Conservation (phyloP, 1,140 invertebrate species). For the Drosophila bipectinata region DNA sequence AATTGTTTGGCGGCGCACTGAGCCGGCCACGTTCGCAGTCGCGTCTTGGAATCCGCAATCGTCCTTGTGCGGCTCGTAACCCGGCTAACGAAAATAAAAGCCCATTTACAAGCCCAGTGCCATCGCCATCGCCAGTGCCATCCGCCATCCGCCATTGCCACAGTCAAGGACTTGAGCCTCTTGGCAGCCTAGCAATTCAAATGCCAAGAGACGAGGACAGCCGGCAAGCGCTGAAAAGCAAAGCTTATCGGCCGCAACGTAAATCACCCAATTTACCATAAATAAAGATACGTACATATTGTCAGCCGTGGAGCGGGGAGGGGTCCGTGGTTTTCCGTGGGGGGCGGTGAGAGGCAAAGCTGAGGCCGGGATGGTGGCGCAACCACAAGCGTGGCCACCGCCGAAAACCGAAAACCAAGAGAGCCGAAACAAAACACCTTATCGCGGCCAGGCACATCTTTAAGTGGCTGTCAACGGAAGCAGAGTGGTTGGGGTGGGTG, state of each 20-base stretch:
- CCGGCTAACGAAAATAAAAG: slow-evolving; percentile 71
- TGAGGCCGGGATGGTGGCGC: slow-evolving; percentile 1
- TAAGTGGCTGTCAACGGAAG: slow-evolving; percentile 79
- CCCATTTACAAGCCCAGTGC: slow-evolving; percentile 55
- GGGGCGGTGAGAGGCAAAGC: too few relatives aligned
- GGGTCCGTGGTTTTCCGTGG: not conserved
- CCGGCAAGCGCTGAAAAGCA: slow-evolving; percentile 70
- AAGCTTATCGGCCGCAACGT: slow-evolving; percentile 80
- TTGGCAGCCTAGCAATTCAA: slow-evolving; percentile 69
- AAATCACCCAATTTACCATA: slow-evolving; percentile 83
- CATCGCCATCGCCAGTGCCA: not conserved
- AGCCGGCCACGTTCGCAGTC: slow-evolving; percentile 25
- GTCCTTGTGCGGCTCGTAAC: slow-evolving; percentile 55
- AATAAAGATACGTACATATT: slow-evolving; percentile 83
- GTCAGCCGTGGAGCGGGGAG: slow-evolving; percentile 41
- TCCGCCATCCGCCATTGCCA: not conserved
- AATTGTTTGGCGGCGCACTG: slow-evolving; percentile 63
- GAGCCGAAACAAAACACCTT: slow-evolving; percentile 76
- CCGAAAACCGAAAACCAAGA: slow-evolving; percentile 34
- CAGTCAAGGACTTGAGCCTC: slow-evolving; percentile 62
- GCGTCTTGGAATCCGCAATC: slow-evolving; percentile 35
- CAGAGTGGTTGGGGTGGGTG: slow-evolving; percentile 5
- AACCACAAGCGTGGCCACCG: slow-evolving; percentile 41
- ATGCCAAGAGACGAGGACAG: slow-evolving; percentile 64
- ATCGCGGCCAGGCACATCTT: slow-evolving; percentile 76